Percentiles rank a stretch among this genome's conserved stretches.
These are phyloP conservation scores for Drosophila gunungcola DNA, from an alignment of 1,140 invertebrate genomes.

Conservation along the genomic window DNA sequence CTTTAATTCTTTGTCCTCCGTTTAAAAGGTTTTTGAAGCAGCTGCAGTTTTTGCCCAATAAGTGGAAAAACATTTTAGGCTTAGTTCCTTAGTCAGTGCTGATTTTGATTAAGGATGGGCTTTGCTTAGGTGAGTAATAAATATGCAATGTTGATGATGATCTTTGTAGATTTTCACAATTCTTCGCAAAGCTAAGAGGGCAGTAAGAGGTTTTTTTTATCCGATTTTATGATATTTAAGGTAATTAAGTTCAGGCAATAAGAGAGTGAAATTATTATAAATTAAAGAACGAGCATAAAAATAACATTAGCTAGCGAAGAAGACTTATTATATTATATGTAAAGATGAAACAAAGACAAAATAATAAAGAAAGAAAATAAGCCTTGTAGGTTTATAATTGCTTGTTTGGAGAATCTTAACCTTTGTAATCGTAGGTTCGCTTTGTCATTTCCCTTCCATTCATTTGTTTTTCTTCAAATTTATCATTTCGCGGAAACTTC, in stretches of 20 bases:
- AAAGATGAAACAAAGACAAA: too few species aligned
- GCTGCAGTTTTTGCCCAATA: slow-evolving; percentile 14
- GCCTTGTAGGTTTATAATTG: background rate
- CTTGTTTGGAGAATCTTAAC: background rate
- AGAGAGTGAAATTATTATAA: too few species aligned
- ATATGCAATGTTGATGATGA: background rate
- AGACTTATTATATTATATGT: too few species aligned
- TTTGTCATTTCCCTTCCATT: slow-evolving; percentile 4
- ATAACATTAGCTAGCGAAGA: too few species aligned
- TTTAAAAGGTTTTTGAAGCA: background rate
- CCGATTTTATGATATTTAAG: too few species aligned
- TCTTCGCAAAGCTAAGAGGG: too few species aligned
- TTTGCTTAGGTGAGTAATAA: background rate
- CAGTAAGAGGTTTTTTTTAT: too few species aligned
- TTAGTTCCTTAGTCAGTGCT: background rate
- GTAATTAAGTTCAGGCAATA: too few species aligned
- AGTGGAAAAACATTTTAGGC: slow-evolving; percentile 9
- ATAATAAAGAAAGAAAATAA: too few species aligned
- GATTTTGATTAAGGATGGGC: background rate
- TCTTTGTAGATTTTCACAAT: too few species aligned
- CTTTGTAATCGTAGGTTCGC: slow-evolving; percentile 1
- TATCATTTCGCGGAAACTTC: slow-evolving; percentile 58
- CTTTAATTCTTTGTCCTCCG: background rate
- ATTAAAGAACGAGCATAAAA: too few species aligned
- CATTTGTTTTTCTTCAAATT: slow-evolving; percentile 38